Evolutionary conservation across 2,888 invertebrate genomes (phyloP).

Genomic region (Tipula confusa): DNA sequence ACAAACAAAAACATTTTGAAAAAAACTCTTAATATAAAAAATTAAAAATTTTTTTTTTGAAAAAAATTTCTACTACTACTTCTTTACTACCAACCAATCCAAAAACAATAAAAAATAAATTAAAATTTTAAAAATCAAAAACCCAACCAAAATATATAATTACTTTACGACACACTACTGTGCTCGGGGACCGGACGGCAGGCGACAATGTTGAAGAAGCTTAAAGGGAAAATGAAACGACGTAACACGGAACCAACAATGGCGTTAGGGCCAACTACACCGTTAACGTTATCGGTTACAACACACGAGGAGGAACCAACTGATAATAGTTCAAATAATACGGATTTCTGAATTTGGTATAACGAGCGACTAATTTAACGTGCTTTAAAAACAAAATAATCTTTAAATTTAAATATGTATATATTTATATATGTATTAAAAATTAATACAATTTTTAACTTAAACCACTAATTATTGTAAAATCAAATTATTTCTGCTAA

Average conservation of each 20-base stretch:
- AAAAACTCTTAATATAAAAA: neutral
- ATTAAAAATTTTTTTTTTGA: neutral
- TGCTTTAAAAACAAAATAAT: conserved; percentile 40
- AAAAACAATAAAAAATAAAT: conserved; percentile 25
- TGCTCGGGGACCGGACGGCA: conserved; percentile 51
- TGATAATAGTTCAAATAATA: conserved; percentile 49
- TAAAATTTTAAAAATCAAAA: neutral
- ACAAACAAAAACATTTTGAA: conserved; percentile 9
- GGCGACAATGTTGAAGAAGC: conserved; percentile 99
- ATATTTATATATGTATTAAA: conserved; percentile 29
- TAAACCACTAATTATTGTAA: neutral
- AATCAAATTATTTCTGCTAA: conserved; percentile 15
- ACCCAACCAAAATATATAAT: neutral
- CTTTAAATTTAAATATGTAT: neutral
- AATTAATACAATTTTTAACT: neutral
- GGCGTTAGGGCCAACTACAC: conserved; percentile 50
- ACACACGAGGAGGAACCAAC: conserved; percentile 44
- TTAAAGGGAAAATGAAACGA: conserved; percentile 92
- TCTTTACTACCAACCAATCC: no score
- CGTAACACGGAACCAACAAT: conserved; percentile 87
- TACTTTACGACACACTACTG: conserved; percentile 30
- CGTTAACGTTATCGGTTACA: conserved; percentile 49
- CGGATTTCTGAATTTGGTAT: conserved; percentile 67
- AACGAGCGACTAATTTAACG: conserved; percentile 66
- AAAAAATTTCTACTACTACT: neutral